A percentile compares a stretch with the other conserved stretches of the same genome.
Conservation (phyloP, 1,140 invertebrate species). For the Odontomachus brunneus region DNA sequence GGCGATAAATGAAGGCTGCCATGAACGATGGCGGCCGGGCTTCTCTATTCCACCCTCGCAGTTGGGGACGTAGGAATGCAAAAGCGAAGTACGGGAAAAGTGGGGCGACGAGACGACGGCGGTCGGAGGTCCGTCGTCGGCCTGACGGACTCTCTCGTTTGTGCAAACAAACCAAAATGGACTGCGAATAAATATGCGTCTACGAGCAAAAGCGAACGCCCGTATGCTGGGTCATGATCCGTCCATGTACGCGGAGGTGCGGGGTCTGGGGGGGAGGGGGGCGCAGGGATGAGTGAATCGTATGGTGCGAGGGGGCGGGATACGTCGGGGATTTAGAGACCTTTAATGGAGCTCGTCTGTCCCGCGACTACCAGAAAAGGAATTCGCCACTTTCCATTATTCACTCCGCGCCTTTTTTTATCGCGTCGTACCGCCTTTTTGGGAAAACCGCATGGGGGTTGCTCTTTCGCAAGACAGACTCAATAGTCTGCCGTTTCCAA, state of each 20-base stretch:
- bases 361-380: conserved; percentile 77
- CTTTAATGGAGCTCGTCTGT: conserved; percentile 81
- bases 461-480: conserved; percentile 24
- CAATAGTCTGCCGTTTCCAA: background rate
- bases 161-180: conserved; percentile 86
- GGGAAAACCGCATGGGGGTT: background rate
- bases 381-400: conserved; percentile 81
- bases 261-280: conserved; percentile 50
- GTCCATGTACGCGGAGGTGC: conserved; percentile 77
- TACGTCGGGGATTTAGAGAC: conserved; percentile 83
- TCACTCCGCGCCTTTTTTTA: conserved; percentile 67
- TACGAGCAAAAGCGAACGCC: conserved; percentile 82
- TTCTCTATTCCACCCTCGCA: conserved; percentile 42
- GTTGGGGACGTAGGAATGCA: conserved; percentile 78
- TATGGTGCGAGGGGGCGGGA: conserved; percentile 70
- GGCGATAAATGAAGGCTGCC: conserved; percentile 5
- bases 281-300: conserved; percentile 58
- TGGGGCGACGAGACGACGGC: conserved; percentile 54
- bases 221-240: conserved; percentile 86
- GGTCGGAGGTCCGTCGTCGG: conserved; percentile 79
- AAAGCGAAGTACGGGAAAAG: conserved; percentile 74
- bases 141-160: conserved; percentile 81
- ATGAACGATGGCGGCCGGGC: background rate
- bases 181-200: conserved; percentile 85
- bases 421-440: conserved; percentile 33